A percentile compares a stretch with the other conserved stretches of the same genome.
phyloP scores from a whole-genome alignment of 2,797 vertebrate genomes.

The Lacerta bilineata region DNA sequence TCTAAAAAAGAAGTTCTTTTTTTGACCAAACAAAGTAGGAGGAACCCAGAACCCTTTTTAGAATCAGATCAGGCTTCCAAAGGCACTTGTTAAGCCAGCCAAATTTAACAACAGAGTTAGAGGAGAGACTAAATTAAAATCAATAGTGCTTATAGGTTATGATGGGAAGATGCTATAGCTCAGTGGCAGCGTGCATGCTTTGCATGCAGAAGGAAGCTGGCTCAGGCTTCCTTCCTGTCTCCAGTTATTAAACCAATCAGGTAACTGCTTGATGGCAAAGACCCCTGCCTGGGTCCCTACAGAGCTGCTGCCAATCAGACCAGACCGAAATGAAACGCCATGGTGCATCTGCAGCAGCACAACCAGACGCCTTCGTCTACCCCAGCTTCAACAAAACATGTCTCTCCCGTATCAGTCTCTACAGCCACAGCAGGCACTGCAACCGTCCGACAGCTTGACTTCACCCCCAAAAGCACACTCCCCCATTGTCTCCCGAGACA shows the following conservation, averaged over 20 bases:
- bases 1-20: conserved; percentile 46
- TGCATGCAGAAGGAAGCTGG: not conserved
- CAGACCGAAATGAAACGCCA: not conserved
- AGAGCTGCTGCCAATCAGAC: not conserved
- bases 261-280: not conserved
- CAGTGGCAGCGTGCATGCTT: not conserved
- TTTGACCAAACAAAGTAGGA: conserved; percentile 9
- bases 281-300: not conserved
- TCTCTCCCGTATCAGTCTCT: no score
- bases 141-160: conserved; percentile 9
- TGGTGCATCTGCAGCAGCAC: no score
- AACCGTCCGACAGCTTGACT: no score
- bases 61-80: conserved; percentile 43
- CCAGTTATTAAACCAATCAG: not conserved
- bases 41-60: conserved; percentile 43
- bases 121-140: not conserved
- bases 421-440: no score
- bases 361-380: no score
- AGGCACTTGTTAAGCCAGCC: conserved; percentile 12
- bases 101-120: conserved; percentile 31
- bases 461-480: no score
- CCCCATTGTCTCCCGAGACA: no score
- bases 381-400: no score
- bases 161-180: not conserved
- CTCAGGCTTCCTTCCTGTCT: not conserved